Base-by-base conservation (phyloP, 1,140 invertebrate genomes). In the Aplysia californica region DNA sequence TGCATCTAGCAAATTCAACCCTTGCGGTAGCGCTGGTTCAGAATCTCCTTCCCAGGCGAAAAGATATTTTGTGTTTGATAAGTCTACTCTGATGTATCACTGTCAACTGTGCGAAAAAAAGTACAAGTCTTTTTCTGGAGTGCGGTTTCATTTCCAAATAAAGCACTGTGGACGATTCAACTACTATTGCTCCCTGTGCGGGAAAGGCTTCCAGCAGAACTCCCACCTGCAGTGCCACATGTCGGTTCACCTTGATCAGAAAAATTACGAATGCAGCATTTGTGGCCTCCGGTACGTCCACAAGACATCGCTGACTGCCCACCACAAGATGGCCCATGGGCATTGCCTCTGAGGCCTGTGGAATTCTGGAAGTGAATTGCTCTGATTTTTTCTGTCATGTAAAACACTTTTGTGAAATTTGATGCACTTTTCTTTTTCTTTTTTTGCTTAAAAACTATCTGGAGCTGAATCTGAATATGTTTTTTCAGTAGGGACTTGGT, bases 191-290 rank as follows among this genome's bases (percentile, higher is more conserved):
- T 58, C 58, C 3, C 58, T 76, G 29, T 79, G 78, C 66, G 78
- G 78, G 36, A 79, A 79, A 29, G 78, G 78, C 15, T 79, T 79
- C 67, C 78, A 79, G 55, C 78, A 79, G 20, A 71, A 70, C 26
- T 72, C 78, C 31, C 78, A 76, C 39, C 67, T 79, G 69, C 71
- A 79, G 33, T 67, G 65, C 26, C 78, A 79, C 41, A 76, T 79
- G 78, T 72, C 74, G n/a, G 38, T 75, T 21, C 78, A 79, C 61
- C 67, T 66, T 44, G 61, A 76, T 23, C 64, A 76, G 29, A 79
- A 79, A 61, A 64, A 79, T 50, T 79, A 70, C 56, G 35, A 76
- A 55, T 79, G 78, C 39, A 56, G 35, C 41, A 50, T 64, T 23
- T 79, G 78, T 65, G 78, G 78, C 26, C 66, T 72, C 36, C 59